A percentile compares a stretch with the other conserved stretches of the same genome.
These are phyloP conservation scores for Elysia chlorotica DNA, from an alignment of 1,140 invertebrate species.

Conservation along the genomic window DNA sequence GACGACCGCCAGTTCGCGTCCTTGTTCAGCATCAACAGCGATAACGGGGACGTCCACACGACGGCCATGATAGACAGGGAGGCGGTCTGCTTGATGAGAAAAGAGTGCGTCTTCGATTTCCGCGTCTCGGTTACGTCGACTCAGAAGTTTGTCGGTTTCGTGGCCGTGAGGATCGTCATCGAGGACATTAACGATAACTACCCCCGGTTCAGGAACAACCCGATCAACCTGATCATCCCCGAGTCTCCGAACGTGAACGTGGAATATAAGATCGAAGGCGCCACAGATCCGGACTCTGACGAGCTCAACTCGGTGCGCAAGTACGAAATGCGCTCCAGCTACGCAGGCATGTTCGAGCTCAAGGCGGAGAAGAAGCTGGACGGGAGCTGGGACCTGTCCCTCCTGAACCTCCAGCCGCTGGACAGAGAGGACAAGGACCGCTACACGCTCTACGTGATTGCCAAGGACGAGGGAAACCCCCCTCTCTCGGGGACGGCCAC, in stretches of 20 bases:
- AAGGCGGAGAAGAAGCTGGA: conserved; percentile 44
- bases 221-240: conserved; percentile 38
- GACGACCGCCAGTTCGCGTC: conserved; percentile 22
- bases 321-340: conserved; percentile 44
- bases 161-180: conserved; percentile 44
- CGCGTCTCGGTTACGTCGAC: conserved; percentile 42
- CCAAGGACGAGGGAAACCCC: conserved; percentile 83
- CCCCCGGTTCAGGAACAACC: conserved; percentile 71
- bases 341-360: conserved; percentile 36
- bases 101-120: conserved; percentile 38
- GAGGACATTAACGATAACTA: conserved; percentile 93
- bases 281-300: conserved; percentile 61
- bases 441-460: conserved; percentile 84
- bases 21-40: conserved; percentile 40
- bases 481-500: conserved; percentile 64
- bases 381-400: conserved; percentile 38
- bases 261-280: conserved; percentile 71
- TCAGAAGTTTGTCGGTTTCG: conserved; percentile 30
- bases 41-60: conserved; percentile 44
- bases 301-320: conserved; percentile 64
- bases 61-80: conserved; percentile 49
- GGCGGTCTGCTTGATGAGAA: conserved; percentile 34
- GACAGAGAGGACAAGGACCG: conserved; percentile 89
- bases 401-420: conserved; percentile 60
- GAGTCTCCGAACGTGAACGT: conserved; percentile 63